phyloP scores from a whole-genome alignment of 2,888 invertebrate genomes.

The Coelogynopora nodosa region DNA sequence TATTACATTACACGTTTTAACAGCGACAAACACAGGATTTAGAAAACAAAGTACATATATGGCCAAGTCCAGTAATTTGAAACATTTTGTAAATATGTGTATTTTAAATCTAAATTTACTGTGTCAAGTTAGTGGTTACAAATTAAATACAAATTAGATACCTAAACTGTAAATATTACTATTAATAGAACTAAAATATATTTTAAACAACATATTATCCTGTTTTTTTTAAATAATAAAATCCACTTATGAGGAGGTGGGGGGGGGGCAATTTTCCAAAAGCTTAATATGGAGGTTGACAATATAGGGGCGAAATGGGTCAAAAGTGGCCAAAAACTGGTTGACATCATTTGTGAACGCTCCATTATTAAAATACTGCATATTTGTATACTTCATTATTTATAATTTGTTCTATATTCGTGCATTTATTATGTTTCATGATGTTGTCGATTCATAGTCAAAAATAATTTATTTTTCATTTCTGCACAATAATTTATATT shows the following conservation, averaged over 20 bases:
- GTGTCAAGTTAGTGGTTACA: neutral
- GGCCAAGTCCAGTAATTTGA: neutral
- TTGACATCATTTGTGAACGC: constrained; percentile 20
- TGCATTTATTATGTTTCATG: too few species aligned
- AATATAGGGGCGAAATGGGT: too few species aligned
- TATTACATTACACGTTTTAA: neutral
- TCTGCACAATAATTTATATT: too few species aligned
- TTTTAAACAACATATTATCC: constrained; percentile 25
- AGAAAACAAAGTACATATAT: neutral
- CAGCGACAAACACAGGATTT: neutral
- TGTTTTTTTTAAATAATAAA: neutral
- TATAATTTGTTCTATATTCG: too few species aligned
- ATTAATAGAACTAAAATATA: constrained; percentile 29
- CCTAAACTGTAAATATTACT: constrained; percentile 26
- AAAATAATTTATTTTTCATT: too few species aligned
- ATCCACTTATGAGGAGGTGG: neutral
- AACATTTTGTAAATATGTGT: constrained; percentile 18
- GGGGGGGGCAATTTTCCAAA: neutral
- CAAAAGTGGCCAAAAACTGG: too few species aligned
- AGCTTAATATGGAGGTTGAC: too few species aligned
- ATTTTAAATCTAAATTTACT: constrained; percentile 5
- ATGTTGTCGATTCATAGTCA: too few species aligned
- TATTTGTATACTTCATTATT: too few species aligned
- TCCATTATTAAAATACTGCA: neutral
- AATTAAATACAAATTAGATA: neutral